phyloP scores from a whole-genome alignment of 1,140 invertebrate species.

The Drosophila simulans region DNA sequence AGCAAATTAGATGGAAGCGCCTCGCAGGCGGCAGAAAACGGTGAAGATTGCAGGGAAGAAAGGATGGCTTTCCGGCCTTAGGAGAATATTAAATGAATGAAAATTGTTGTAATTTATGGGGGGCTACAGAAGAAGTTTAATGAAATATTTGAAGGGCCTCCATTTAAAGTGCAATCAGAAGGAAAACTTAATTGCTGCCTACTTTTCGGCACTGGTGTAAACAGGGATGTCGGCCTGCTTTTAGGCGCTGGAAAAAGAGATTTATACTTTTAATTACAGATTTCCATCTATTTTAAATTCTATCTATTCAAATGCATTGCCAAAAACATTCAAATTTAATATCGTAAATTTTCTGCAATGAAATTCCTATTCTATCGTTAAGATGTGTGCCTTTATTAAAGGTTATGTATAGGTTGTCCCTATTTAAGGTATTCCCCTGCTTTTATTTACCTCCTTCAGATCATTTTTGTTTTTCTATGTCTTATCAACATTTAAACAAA shows the following conservation, averaged over 20 bases:
- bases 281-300: no score
- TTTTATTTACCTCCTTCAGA: background rate
- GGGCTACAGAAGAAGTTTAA: conserved; percentile 28
- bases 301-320: no score
- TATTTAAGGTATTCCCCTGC: background rate
- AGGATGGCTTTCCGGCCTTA: background rate
- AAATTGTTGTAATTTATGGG: conserved; percentile 45
- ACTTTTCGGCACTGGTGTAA: background rate
- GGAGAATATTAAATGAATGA: conserved; percentile 38
- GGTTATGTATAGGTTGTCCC: no score
- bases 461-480: background rate
- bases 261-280: no score
- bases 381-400: no score
- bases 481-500: conserved; percentile 1
- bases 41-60: conserved; percentile 3
- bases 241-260: background rate
- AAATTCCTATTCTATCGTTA: no score
- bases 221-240: background rate
- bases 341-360: no score
- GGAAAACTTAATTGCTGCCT: background rate
- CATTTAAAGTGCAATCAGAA: conserved; percentile 6
- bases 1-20: conserved; percentile 56
- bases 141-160: conserved; percentile 33
- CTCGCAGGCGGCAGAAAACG: conserved; percentile 11
- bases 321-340: no score